phyloP scores from a whole-genome alignment of 2,797 vertebrate genomes.

The Propithecus deckenii region DNA sequence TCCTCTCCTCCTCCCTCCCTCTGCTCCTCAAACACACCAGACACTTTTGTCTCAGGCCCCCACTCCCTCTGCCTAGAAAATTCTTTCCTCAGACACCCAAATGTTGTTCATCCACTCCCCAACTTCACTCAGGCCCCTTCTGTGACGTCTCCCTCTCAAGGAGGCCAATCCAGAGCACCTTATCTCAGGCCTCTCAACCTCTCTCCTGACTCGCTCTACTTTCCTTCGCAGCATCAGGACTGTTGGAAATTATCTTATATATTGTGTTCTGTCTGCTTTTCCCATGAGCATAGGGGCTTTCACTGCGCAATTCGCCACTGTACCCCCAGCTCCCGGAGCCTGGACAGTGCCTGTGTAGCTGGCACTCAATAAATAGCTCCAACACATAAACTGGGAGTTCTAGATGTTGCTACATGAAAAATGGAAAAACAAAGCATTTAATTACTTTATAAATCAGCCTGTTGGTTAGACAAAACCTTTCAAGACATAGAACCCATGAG shows the following conservation, averaged over 20 bases:
- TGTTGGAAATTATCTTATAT: not conserved
- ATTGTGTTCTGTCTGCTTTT: conserved; percentile 22
- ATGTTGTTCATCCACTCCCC: not conserved
- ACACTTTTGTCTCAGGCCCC: not conserved
- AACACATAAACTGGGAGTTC: not conserved
- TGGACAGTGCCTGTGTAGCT: not conserved
- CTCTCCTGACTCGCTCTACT: not conserved
- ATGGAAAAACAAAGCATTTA: conserved; percentile 7
- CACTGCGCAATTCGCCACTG: not conserved
- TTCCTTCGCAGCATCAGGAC: not conserved
- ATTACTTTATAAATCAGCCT: conserved; percentile 19
- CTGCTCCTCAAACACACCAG: not conserved
- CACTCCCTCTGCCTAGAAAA: not conserved
- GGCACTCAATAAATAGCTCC: not conserved
- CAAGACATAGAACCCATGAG: not conserved
- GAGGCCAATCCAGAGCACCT: not conserved
- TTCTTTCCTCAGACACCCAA: not conserved
- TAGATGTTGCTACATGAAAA: not conserved
- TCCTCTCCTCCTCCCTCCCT: not conserved
- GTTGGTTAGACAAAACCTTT: conserved; percentile 29
- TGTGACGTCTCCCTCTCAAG: not conserved
- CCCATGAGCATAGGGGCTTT: not conserved
- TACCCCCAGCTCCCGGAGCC: not conserved
- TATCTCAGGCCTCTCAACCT: not conserved
- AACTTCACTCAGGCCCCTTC: not conserved